phyloP scores from a whole-genome alignment of 2,797 vertebrate genomes.

The Mallotus villosus region DNA sequence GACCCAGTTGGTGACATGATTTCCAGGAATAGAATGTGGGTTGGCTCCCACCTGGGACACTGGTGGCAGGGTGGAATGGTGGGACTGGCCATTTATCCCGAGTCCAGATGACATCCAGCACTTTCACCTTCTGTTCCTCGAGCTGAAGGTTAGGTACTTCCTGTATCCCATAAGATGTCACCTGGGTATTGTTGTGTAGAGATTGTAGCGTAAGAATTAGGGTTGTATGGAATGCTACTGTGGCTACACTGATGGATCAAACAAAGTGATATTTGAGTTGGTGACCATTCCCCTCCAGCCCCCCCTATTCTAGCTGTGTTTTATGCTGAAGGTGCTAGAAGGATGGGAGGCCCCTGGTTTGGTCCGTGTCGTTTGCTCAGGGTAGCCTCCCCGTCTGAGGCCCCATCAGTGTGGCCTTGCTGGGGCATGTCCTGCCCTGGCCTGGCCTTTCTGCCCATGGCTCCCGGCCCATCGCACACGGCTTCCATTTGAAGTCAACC shows the following conservation, averaged over 20 bases:
- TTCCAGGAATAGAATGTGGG: conserved; percentile 72
- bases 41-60: conserved; percentile 53
- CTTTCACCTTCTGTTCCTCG: too few relatives aligned
- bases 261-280: conserved; percentile 28
- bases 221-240: too few relatives aligned
- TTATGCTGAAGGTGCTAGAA: background rate
- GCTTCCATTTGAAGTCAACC: conserved; percentile 36
- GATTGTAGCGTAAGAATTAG: too few relatives aligned
- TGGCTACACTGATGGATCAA: conserved; percentile 15
- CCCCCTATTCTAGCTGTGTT: conserved; percentile 40
- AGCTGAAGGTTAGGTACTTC: too few relatives aligned
- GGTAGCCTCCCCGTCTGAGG: background rate
- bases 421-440: background rate
- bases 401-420: background rate
- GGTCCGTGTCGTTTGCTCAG: background rate
- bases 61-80: conserved; percentile 18
- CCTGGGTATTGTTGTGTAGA: background rate
- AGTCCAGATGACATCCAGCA: too few relatives aligned
- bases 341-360: background rate
- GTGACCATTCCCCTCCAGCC: conserved; percentile 41
- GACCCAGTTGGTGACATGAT: conserved; percentile 73
- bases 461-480: conserved; percentile 26
- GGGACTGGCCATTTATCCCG: background rate
- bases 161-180: background rate
- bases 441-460: background rate